phyloP scores from a whole-genome alignment of 2,888 invertebrate species.

The Sminthurides aquaticus region DNA sequence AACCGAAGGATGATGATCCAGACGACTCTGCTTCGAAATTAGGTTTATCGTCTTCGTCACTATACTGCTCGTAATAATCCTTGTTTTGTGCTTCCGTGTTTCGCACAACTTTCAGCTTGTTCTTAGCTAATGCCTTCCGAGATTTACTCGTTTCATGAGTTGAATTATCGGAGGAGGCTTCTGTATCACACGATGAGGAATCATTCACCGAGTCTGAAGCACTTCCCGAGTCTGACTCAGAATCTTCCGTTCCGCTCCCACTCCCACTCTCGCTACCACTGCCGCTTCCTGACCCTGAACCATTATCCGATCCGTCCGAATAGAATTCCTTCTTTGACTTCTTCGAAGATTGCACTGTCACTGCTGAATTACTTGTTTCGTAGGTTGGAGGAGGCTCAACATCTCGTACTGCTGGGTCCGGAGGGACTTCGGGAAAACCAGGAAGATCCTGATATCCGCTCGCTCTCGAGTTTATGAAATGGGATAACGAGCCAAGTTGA shows the following conservation, averaged over 20 bases:
- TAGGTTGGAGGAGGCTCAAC: constrained; percentile 52
- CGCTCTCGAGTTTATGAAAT: constrained; percentile 79
- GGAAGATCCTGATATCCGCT: constrained; percentile 85
- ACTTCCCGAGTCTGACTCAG: constrained; percentile 34
- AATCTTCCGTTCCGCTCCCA: constrained; percentile 36
- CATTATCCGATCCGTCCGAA: constrained; percentile 17
- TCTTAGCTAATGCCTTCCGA: constrained; percentile 30
- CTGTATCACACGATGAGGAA: constrained; percentile 26
- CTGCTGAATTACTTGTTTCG: not conserved
- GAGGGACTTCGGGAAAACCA: constrained; percentile 65
- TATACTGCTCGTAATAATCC: constrained; percentile 27
- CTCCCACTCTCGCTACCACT: constrained; percentile 66
- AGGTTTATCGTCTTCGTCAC: constrained; percentile 35
- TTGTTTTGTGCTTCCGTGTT: constrained; percentile 15
- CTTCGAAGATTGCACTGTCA: constrained; percentile 21
- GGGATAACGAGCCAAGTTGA: constrained; percentile 90
- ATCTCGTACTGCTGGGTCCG: constrained; percentile 70
- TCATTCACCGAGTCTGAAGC: constrained; percentile 23
- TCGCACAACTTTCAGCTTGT: constrained; percentile 14
- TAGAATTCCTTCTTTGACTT: constrained; percentile 19
- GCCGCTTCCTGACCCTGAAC: constrained; percentile 44
- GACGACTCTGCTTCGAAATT: constrained; percentile 32
- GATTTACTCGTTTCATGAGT: constrained; percentile 8
- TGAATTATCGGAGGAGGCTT: constrained; percentile 25
- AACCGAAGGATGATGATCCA: constrained; percentile 25